Percentiles rank a stretch among this genome's conserved stretches.
phyloP scores from a whole-genome alignment of 2,797 vertebrate species.

The Masticophis lateralis region DNA sequence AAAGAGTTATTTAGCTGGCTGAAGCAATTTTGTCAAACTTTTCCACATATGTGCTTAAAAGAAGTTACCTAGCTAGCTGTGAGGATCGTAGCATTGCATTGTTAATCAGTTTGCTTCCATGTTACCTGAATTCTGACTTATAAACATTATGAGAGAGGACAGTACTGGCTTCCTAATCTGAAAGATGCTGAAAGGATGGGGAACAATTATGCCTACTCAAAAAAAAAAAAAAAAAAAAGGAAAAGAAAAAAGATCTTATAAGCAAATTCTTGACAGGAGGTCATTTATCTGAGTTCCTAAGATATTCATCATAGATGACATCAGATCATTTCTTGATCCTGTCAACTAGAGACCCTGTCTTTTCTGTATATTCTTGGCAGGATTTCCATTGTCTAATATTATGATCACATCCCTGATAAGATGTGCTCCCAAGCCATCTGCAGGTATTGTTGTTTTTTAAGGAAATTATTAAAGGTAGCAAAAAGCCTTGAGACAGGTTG shows the following conservation, averaged over 20 bases:
- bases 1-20: background rate
- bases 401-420: background rate
- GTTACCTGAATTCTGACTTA: background rate
- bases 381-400: background rate
- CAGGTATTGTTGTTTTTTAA: background rate
- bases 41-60: background rate
- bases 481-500: background rate
- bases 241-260: background rate
- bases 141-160: background rate
- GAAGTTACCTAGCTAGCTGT: background rate
- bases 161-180: background rate
- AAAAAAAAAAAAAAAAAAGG: background rate
- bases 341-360: background rate
- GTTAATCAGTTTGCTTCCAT: background rate
- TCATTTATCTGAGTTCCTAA: background rate
- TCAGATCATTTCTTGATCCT: background rate
- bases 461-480: background rate
- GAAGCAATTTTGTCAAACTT: background rate
- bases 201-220: background rate
- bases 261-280: background rate
- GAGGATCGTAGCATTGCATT: background rate
- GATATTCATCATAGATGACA: background rate
- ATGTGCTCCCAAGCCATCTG: background rate
- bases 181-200: background rate
- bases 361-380: background rate